These are phyloP conservation scores for Liodrosophila aerea DNA, from an alignment of 2,888 invertebrate species.

Conservation along the genomic window DNA sequence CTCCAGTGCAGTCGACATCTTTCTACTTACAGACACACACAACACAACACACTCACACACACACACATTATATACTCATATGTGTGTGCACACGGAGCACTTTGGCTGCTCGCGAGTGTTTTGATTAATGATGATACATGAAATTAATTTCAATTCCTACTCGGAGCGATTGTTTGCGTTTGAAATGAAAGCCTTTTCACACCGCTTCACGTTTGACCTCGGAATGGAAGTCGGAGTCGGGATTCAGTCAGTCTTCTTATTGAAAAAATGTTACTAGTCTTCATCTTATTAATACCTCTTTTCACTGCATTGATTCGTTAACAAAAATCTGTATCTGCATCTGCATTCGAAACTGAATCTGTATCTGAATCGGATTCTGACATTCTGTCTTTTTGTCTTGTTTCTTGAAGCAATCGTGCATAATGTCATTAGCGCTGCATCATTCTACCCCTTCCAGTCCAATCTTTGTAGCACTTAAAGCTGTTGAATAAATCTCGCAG, in stretches of 20 bases:
- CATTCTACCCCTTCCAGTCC: conserved; percentile 42
- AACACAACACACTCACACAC: conserved; percentile 3
- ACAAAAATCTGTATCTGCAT: conserved; percentile 29
- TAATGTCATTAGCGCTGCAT: conserved; percentile 76
- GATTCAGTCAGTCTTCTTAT: conserved; percentile 2
- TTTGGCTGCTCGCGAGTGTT: conserved; percentile 72
- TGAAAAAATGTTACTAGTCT: conserved; percentile 56
- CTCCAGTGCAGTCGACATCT: conserved; percentile 47
- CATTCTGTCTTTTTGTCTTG: not conserved
- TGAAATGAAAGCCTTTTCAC: conserved; percentile 77
- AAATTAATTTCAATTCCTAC: conserved; percentile 82
- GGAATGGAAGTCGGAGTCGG: not conserved
- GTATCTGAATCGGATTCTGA: conserved; percentile 29
- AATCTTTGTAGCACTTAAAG: conserved; percentile 45
- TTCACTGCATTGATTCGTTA: conserved; percentile 62
- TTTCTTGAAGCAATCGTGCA: conserved; percentile 54
- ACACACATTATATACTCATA: conserved; percentile 9
- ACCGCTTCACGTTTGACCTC: conserved; percentile 50
- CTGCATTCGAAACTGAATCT: conserved; percentile 27
- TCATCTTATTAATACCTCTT: conserved; percentile 69
- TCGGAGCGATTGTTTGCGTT: conserved; percentile 72
- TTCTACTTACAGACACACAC: conserved; percentile 31
- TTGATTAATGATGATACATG: conserved; percentile 82
- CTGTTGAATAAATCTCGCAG: conserved; percentile 70
- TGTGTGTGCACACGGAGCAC: conserved; percentile 39